Evolutionary conservation across 2,797 vertebrate genomes (phyloP).

Genomic region (Aplochiton taeniatus): DNA sequence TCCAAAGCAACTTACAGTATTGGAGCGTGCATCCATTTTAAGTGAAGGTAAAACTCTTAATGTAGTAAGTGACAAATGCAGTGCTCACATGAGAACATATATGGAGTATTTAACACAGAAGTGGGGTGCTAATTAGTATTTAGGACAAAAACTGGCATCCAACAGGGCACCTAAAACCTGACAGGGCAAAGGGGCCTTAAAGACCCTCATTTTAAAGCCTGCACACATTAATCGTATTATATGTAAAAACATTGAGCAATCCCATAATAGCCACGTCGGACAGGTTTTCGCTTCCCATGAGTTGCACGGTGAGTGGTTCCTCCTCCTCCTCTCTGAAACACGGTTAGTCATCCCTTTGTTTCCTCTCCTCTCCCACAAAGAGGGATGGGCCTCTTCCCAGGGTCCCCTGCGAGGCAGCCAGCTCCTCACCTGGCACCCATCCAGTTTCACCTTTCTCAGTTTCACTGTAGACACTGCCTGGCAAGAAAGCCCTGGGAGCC

Average conservation of each 20-base stretch:
- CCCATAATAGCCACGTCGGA: conserved; percentile 42
- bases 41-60: too few species aligned
- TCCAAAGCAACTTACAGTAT: too few species aligned
- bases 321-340: conserved; percentile 58
- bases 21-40: too few species aligned
- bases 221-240: conserved; percentile 6
- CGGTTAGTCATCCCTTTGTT: conserved; percentile 69
- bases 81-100: too few species aligned
- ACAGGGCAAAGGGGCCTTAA: too few species aligned
- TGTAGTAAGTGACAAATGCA: too few species aligned
- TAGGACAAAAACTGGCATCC: too few species aligned
- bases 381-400: conserved; percentile 62
- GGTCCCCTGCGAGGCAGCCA: conserved; percentile 51
- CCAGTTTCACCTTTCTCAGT: conserved; percentile 79
- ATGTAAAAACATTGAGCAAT: conserved; percentile 66
- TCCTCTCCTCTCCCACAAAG: conserved; percentile 40
- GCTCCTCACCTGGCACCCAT: conserved; percentile 67
- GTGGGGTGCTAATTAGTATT: too few species aligned
- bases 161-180: too few species aligned
- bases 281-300: conserved; percentile 78
- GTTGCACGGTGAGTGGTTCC: conserved; percentile 47
- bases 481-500: conserved; percentile 68
- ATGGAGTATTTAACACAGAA: too few species aligned
- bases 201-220: too few species aligned
- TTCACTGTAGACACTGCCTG: conserved; percentile 71